Evolutionary conservation across 23 tunicate genomes (phyloP).

Genomic region (Phallusia fumigata): DNA sequence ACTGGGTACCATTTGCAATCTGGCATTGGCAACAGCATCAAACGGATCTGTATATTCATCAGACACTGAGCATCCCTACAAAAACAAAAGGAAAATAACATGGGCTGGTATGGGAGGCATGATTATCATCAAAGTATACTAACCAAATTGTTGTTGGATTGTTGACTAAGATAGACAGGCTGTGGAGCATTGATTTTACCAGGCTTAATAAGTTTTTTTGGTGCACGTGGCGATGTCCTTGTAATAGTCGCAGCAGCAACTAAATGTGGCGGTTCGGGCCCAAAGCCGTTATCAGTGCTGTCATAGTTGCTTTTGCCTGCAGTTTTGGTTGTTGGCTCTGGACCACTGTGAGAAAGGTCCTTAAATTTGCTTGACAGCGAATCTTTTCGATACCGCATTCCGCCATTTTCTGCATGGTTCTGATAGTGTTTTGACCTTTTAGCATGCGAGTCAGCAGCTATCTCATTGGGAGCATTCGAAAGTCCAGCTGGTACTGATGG

Average conservation of each 20-base stretch:
- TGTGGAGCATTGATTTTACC: slow-evolving; percentile 34
- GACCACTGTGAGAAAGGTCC: neutral
- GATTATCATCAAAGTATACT: neutral
- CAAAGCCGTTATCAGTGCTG: neutral
- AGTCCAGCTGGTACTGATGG: neutral
- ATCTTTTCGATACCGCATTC: neutral
- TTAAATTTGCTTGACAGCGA: neutral
- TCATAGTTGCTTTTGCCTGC: neutral
- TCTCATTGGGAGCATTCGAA: neutral
- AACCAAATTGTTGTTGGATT: slow-evolving; percentile 17
- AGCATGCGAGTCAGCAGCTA: neutral
- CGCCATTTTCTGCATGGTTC: neutral
- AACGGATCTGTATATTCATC: slow-evolving; percentile 90
- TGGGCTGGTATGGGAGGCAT: neutral
- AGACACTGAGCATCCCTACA: slow-evolving; percentile 14
- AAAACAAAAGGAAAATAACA: neutral
- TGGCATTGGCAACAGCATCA: slow-evolving; percentile 51
- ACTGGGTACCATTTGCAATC: neutral
- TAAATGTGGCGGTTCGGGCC: neutral
- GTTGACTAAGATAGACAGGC: slow-evolving; percentile 20
- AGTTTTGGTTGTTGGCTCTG: neutral
- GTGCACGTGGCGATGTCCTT: slow-evolving; percentile 25
- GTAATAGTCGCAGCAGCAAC: slow-evolving; percentile 30
- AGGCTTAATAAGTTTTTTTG: slow-evolving; percentile 58
- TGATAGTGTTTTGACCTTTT: neutral